Base-by-base conservation (phyloP, 2,797 vertebrate genomes). In the Rhincodon typus region DNA sequence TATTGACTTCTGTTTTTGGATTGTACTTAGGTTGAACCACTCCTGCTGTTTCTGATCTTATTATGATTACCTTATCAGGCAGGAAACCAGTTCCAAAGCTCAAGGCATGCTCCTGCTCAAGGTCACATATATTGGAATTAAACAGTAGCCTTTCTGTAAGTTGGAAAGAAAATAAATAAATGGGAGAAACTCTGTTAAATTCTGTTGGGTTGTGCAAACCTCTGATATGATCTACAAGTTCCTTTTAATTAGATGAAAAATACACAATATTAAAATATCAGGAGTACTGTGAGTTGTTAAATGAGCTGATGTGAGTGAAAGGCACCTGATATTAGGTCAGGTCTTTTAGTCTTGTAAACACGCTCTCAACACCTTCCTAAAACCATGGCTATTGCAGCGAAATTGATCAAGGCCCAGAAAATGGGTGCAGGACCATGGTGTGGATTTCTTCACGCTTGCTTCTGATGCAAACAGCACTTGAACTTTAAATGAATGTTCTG, bases 11-110 rank as follows among this genome's bases (percentile, higher is more conserved):
- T 97, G 87, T 84, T 95, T 96, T 97, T 97, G 96, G 96, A 97
- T 97, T 97, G 97, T 97, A 97, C 97, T 98, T 98, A 97, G 96
- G 97, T 97, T 97, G 97, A 97, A 97, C 97, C 95, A 96, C 96
- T 96, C 96, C 97, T 97, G 97, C 97, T 97, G 96, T 96, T 91
- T 96, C 96, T 96, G 96, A 95, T 96, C 97, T 96, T 96, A 96
- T 96, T 97, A 97, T 96, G 96, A 97, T 97, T 97, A 97, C 97
- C 97, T 97, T 97, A 96, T 91, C 46, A 57, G 69, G 69, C 94
- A 72, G 94, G 94, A 95, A 77, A 34, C 94, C 94, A 95, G 70
- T 95, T 77, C 13, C 70, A 77, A 74, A 30, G 42, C 94, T 95
- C 94, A 95, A 74, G 94, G 69, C 69, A 34, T 21, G 42, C 21